Conservation (phyloP, 2,797 vertebrate genomes). For the Carduelis carduelis region DNA sequence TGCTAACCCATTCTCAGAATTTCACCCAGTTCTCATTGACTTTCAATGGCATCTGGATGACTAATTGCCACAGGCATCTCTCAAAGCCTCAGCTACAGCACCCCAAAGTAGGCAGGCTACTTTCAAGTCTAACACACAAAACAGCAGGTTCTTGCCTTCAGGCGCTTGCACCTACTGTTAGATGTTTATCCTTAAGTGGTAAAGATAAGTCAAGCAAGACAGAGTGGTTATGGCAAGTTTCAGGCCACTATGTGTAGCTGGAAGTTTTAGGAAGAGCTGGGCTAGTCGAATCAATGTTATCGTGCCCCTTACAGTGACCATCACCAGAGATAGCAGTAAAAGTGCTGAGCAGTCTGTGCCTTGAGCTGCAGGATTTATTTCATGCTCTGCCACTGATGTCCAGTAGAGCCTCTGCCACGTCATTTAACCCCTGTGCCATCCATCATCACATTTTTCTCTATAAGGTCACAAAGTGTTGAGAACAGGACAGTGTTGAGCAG, state of each 20-base stretch:
- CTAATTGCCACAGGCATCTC: neutral
- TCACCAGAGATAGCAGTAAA: neutral
- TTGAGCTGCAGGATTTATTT: neutral
- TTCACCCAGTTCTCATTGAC: slow-evolving; percentile 35
- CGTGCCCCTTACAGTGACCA: neutral
- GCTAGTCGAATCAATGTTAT: neutral
- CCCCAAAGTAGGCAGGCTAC: neutral
- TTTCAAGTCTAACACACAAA: neutral
- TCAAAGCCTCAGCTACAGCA: neutral
- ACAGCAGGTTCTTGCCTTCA: neutral
- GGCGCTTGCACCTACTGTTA: neutral
- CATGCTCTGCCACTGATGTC: neutral
- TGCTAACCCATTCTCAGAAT: slow-evolving; percentile 24
- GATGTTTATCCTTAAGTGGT: neutral
- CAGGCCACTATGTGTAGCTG: neutral
- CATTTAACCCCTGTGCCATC: neutral
- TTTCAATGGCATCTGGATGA: slow-evolving; percentile 29
- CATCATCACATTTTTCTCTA: neutral
- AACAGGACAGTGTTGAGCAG: neutral
- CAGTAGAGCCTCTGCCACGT: neutral
- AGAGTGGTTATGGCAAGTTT: neutral
- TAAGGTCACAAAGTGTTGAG: neutral
- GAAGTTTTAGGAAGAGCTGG: neutral
- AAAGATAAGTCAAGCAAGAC: neutral
- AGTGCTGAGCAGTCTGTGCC: neutral